A percentile compares a stretch with the other conserved stretches of the same genome.
phyloP scores from a whole-genome alignment of 1,140 invertebrate species.

The Tetragonula clypearis region DNA sequence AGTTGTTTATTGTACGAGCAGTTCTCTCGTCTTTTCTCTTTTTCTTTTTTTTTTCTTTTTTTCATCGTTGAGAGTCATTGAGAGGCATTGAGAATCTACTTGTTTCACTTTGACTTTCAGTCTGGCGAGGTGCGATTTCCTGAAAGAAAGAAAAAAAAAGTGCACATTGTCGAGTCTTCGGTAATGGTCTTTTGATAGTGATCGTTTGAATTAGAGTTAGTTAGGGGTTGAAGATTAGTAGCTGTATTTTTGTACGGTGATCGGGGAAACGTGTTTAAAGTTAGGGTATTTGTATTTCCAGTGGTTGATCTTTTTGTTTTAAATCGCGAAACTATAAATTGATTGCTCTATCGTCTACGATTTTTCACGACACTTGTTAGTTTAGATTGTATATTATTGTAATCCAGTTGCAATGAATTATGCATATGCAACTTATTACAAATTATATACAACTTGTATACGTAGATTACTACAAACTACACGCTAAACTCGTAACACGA shows the following conservation, averaged over 20 bases:
- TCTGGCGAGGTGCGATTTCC: not conserved
- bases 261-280: not conserved
- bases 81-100: not conserved
- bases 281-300: not conserved
- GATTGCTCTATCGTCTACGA: no score
- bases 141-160: not conserved
- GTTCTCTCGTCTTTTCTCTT: no score
- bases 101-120: not conserved
- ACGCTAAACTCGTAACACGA: no score
- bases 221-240: not conserved
- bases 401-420: no score
- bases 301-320: no score
- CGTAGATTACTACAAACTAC: no score
- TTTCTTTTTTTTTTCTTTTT: not conserved
- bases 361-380: no score
- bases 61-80: not conserved
- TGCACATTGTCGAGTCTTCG: not conserved
- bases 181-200: not conserved
- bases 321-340: no score
- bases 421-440: no score
- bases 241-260: not conserved
- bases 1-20: not conserved
- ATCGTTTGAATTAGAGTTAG: not conserved
- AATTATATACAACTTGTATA: no score
- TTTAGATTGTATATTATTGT: no score